Evolutionary conservation across 2,888 invertebrate genomes (phyloP).

Genomic region (Troilus luridus): DNA sequence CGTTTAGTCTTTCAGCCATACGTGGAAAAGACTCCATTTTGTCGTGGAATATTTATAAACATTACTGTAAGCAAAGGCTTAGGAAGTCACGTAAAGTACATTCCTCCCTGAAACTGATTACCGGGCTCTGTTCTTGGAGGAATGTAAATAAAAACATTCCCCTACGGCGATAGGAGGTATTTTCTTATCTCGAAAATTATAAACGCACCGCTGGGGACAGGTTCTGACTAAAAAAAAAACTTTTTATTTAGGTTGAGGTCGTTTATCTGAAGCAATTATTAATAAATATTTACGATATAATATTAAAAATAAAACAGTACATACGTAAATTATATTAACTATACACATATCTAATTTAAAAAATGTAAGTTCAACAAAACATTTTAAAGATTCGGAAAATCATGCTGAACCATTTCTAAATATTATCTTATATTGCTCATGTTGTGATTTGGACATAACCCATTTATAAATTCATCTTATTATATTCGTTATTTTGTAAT

Average conservation of each 20-base stretch:
- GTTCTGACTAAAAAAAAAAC: neutral
- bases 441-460: no score
- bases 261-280: neutral
- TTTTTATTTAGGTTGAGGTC: neutral
- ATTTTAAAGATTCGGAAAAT: no score
- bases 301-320: neutral
- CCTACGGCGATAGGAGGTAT: neutral
- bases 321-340: no score
- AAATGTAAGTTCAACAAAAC: no score
- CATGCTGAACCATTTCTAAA: no score
- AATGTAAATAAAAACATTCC: constrained; percentile 13
- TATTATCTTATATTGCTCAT: no score
- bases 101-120: neutral
- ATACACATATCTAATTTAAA: no score
- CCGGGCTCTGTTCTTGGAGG: neutral
- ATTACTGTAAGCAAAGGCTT: neutral
- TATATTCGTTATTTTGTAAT: no score
- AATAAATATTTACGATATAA: neutral
- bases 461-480: no score
- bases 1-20: neutral
- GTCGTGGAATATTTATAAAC: neutral
- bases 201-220: neutral
- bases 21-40: neutral
- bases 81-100: constrained; percentile 5
- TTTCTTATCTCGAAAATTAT: constrained; percentile 2